These are phyloP conservation scores for Gymnocheta viridis DNA, from an alignment of 2,888 invertebrate species.

Conservation along the genomic window DNA sequence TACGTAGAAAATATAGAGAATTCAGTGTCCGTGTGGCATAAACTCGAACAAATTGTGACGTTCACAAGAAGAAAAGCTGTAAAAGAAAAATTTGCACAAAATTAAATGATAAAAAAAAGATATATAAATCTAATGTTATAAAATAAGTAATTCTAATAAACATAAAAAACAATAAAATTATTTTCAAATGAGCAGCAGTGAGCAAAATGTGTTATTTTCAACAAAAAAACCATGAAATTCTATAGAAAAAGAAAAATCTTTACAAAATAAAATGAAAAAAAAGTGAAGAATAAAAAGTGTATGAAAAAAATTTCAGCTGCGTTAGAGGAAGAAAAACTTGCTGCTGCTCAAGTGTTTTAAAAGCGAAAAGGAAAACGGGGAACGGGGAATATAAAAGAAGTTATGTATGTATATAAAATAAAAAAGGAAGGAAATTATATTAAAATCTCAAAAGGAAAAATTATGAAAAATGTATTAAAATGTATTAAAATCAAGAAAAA, in stretches of 20 bases:
- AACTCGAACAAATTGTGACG: constrained; percentile 67
- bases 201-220: constrained; percentile 8
- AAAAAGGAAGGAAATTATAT: background rate
- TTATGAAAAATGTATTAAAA: background rate
- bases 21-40: constrained; percentile 69
- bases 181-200: constrained; percentile 56
- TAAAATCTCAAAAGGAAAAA: constrained; percentile 2
- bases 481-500: background rate
- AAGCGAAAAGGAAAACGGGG: constrained; percentile 28
- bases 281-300: constrained; percentile 28
- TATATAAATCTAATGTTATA: constrained; percentile 10
- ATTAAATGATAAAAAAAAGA: constrained; percentile 13
- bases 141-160: constrained; percentile 29
- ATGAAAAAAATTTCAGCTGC: constrained; percentile 22
- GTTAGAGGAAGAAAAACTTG: constrained; percentile 54
- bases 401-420: constrained; percentile 60
- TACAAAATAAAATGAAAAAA: constrained; percentile 16
- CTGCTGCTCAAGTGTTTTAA: constrained; percentile 66
- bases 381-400: constrained; percentile 52
- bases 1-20: constrained; percentile 43
- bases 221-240: constrained; percentile 47
- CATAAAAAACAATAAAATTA: constrained; percentile 11
- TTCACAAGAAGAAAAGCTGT: constrained; percentile 46
- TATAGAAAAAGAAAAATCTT: constrained; percentile 45
- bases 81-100: constrained; percentile 53